Evolutionary conservation across 2,888 invertebrate species (phyloP), one percentile per base, ranked within the genome.

Genomic region (Loripinus fragilis): DNA sequence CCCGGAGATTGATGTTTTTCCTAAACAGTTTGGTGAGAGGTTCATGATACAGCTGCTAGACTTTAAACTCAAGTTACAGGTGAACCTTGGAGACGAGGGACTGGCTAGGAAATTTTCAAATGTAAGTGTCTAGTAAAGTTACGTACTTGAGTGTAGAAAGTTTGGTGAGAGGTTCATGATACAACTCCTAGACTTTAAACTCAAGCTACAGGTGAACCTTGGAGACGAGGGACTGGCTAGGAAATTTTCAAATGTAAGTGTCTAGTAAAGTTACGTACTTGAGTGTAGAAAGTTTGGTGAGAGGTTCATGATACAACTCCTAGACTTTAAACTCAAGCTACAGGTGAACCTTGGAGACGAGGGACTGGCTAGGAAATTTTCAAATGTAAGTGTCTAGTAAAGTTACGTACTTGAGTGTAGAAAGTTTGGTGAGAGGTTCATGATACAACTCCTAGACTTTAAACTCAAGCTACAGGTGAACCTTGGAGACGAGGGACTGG

Each of bases 221-320:
- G 96, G 96, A 72, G 96, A 95, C 76, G 97, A 96, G 72, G 96
- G 95, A 83, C 96, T 97, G 86, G 95, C 96, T 10, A 89, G 89
- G 68, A 89, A 89, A 76, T 66, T 78, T 0, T 87, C 86, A 71
- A 93, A 93, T 85, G 93, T 93, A 83, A 91, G 93, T 80, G 25
- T n/a, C n/a, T n/a, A n/a, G n/a, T n/a, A n/a, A n/a, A n/a, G n/a
- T n/a, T n/a, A n/a, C n/a, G n/a, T n/a, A n/a, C n/a, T n/a, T n/a
- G n/a, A n/a, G n/a, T n/a, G n/a, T 91, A 97, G 98, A 94, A 96
- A 97, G 91, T 97, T 97, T 94, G 97, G 97, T 86, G 96, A 97
- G 92, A 95, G 97, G 90, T 96, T 98, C 87, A 95, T 97, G 92
- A 94, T 98, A 74, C 96, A 96, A 91, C 97, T 97, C 93, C 96